Conservation (phyloP, 2,888 invertebrate genomes). For the Chesias legatella region DNA sequence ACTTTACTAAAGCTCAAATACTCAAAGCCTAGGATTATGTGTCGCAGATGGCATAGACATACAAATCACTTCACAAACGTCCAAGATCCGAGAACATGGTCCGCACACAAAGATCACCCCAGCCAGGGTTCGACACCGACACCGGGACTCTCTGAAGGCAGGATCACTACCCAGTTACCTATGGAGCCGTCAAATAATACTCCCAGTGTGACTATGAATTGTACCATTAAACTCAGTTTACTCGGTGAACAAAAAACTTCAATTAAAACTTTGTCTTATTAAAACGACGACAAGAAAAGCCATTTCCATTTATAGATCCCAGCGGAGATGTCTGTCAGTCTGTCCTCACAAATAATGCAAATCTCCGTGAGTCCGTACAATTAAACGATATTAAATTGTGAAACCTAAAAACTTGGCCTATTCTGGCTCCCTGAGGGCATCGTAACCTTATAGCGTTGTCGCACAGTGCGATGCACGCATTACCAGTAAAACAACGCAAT, state of each 20-base stretch:
- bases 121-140: no score
- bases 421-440: slow-evolving; percentile 22
- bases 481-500: no score
- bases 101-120: no score
- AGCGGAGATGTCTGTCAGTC: slow-evolving; percentile 10
- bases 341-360: slow-evolving; percentile 25
- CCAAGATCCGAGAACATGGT: no score
- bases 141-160: no score
- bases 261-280: slow-evolving; percentile 14
- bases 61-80: no score
- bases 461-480: not conserved
- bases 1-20: no score
- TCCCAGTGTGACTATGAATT: not conserved
- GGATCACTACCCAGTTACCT: no score
- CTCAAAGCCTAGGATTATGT: no score
- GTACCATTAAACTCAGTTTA: not conserved
- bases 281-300: slow-evolving; percentile 8
- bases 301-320: slow-evolving; percentile 16
- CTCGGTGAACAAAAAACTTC: slow-evolving; percentile 6
- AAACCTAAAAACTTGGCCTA: slow-evolving; percentile 37
- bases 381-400: slow-evolving; percentile 41
- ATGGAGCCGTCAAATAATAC: no score
- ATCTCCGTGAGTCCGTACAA: slow-evolving; percentile 32
- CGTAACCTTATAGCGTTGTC: slow-evolving; percentile 19
- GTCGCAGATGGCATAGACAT: no score